Base-by-base conservation (phyloP, 1,140 invertebrate genomes). In the Oncopodura yosiiana region DNA sequence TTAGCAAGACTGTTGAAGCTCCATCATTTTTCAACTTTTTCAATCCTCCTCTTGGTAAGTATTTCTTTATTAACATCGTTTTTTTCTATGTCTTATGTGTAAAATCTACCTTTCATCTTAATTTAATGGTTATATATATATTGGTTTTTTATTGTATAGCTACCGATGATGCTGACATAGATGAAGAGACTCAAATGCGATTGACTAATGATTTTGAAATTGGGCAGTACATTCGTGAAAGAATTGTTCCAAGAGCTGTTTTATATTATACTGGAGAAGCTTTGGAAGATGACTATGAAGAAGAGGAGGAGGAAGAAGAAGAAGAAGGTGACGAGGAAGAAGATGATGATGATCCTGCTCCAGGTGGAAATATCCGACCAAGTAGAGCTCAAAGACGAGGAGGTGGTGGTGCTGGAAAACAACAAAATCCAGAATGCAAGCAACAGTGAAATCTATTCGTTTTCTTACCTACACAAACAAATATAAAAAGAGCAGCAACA, bases 11-110 rank as follows among this genome's bases (percentile, higher is more conserved):
- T 54, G 87, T 96, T 49, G 85, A 84, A 64, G 86, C 85, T 49
- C 86, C 89, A 70, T 98, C 94, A 0, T 99, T 99, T 76, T 99
- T 99, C 75, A 97, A 98, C 72, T 99, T 99, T 78, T 99, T 99
- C 74, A 81, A 77, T 61, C 92, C 94, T 34, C 92, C 93, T 51
- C 70, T 73, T 68, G 74, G 81, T 82, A 73, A 71, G 68, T 67
- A n/a, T 29, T 5, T 32, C 30, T 32, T 49, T 3, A 26, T 27
- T 5, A 23, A 24, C 14, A 14, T 26, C 14, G 24, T 42, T 12
- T 39, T 24, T 32, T 16, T 50, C 6, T 23, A 23, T 11, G 3
- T 34, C 14, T 9, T 34, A n/a, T n/a, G n/a, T n/a, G n/a, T n/a
- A n/a, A n/a, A n/a, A n/a, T n/a, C n/a, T n/a, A n/a, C n/a, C n/a